Percentiles rank a stretch among this genome's conserved stretches.
Evolutionary conservation across 2,113 vertebrate genomes (phyloP).

Genomic region (Nyctibius bracteatus): DNA sequence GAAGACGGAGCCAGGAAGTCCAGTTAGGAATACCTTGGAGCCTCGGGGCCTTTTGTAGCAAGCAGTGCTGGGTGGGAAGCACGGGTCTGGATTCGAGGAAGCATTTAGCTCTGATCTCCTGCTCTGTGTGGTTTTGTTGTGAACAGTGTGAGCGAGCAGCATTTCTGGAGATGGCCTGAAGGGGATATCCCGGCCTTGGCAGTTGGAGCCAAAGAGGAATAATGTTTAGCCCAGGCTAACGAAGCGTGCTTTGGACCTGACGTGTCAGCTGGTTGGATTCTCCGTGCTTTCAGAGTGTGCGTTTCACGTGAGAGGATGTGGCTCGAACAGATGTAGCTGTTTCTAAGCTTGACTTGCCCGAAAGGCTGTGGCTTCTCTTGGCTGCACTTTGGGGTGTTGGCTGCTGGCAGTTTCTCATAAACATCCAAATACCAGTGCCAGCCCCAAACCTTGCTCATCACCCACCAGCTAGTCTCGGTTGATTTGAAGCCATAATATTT

Average conservation of each 20-base stretch:
- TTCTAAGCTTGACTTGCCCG: background rate
- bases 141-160: background rate
- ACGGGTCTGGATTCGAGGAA: background rate
- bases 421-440: background rate
- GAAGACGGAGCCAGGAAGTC: background rate
- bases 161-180: background rate
- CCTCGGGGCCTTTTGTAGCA: background rate
- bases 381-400: background rate
- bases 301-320: background rate
- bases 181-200: background rate
- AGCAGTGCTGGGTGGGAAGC: background rate
- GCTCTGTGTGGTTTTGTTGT: background rate
- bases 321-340: background rate
- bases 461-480: background rate
- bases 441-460: background rate
- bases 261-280: background rate
- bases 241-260: background rate
- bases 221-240: background rate
- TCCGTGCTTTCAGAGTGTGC: background rate
- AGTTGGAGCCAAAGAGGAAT: slow-evolving; percentile 43
- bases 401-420: background rate
- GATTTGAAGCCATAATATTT: slow-evolving; percentile 56
- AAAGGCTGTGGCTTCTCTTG: background rate
- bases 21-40: background rate
- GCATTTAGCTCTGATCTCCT: background rate